A percentile compares a stretch with the other conserved stretches of the same genome.
These are phyloP conservation scores for Delia radicum DNA, from an alignment of 1,140 invertebrate species.

Conservation along the genomic window DNA sequence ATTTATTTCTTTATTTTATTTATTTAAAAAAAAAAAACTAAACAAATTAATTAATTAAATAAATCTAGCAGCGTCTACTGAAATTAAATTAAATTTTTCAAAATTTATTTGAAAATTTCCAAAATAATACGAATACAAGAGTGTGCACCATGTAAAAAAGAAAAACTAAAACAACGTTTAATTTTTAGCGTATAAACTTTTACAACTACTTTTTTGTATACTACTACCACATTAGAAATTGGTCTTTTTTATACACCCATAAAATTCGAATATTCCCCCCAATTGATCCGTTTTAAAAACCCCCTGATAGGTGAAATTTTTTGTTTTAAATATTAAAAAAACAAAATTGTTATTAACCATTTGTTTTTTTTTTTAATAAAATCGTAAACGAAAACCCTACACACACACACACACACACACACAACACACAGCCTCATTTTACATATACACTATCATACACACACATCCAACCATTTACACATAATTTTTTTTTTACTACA, in stretches of 20 bases:
- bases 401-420: neutral
- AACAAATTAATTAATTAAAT: too few species aligned
- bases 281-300: neutral
- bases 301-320: neutral
- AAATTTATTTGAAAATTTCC: neutral
- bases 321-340: too few species aligned
- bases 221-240: neutral
- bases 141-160: neutral
- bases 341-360: neutral
- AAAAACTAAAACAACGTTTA: neutral
- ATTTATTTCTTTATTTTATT: too few species aligned
- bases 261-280: neutral
- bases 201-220: conserved; percentile 4
- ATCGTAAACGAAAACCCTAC: neutral
- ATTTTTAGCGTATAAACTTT: neutral
- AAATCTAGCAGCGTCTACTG: too few species aligned
- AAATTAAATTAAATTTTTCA: too few species aligned
- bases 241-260: too few species aligned
- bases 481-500: neutral
- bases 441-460: neutral
- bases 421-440: neutral
- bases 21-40: too few species aligned
- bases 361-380: neutral
- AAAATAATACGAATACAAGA: neutral
- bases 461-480: neutral